A percentile compares a stretch with the other conserved stretches of the same genome.
phyloP scores from a whole-genome alignment of 2,113 vertebrate genomes.

The Corvus moneduloides region DNA sequence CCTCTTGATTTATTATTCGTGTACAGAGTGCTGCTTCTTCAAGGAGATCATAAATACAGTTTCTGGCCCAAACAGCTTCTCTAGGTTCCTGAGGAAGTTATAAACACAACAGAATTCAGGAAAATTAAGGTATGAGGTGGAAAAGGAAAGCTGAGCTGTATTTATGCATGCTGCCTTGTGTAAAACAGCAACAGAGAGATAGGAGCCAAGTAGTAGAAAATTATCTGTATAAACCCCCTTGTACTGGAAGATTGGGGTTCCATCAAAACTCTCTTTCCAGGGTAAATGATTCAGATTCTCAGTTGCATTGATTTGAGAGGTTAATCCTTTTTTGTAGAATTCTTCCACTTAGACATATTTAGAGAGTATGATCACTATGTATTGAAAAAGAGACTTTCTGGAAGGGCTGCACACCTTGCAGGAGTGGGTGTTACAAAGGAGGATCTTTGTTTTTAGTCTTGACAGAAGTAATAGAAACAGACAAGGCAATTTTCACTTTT shows the following conservation, averaged over 20 bases:
- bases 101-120: slow-evolving; percentile 39
- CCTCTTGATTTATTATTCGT: slow-evolving; percentile 61
- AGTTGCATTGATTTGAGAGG: not conserved
- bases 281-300: not conserved
- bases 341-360: not conserved
- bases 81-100: slow-evolving; percentile 39
- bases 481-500: not conserved
- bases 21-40: slow-evolving; percentile 21
- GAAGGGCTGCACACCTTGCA: not conserved
- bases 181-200: slow-evolving; percentile 21
- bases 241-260: not conserved
- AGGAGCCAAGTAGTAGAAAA: not conserved
- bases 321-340: slow-evolving; percentile 1
- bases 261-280: not conserved
- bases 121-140: slow-evolving; percentile 47
- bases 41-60: slow-evolving; percentile 50
- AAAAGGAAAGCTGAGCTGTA: slow-evolving; percentile 46
- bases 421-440: not conserved
- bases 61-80: slow-evolving; percentile 32
- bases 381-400: not conserved
- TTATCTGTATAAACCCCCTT: not conserved
- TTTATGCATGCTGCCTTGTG: slow-evolving; percentile 14
- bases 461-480: not conserved
- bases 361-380: not conserved
- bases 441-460: not conserved